Percentiles rank a stretch among this genome's conserved stretches.
Evolutionary conservation across 2,113 vertebrate species (phyloP).

Genomic region (Emydocephalus ijimae): DNA sequence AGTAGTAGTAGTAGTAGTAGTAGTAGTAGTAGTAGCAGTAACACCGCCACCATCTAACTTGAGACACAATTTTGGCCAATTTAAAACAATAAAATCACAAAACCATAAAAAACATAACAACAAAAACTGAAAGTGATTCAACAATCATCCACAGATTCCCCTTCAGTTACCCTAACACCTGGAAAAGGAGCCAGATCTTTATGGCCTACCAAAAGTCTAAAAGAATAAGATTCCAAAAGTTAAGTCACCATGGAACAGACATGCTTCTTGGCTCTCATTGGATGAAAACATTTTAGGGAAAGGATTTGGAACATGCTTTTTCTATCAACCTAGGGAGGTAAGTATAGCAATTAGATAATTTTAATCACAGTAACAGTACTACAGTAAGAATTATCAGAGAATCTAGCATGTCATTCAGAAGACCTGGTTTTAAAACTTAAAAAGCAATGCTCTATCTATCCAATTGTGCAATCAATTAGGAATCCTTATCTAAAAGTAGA

Average conservation of each 20-base stretch:
- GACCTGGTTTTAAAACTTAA: not conserved
- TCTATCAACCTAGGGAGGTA: not conserved
- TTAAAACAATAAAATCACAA: not conserved
- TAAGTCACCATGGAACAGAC: not conserved
- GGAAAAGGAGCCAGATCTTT: not conserved
- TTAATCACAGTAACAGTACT: not conserved
- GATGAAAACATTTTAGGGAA: not conserved
- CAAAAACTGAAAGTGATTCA: not conserved
- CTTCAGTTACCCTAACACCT: not conserved
- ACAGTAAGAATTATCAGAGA: not conserved
- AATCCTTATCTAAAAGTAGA: not conserved
- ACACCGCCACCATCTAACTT: not conserved
- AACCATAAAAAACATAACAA: not conserved
- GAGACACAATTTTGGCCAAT: not conserved
- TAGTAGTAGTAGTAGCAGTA: not conserved
- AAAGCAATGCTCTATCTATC: not conserved
- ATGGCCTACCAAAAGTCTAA: not conserved
- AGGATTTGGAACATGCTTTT: not conserved
- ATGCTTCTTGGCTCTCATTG: not conserved
- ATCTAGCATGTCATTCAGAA: not conserved
- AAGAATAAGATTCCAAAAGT: not conserved
- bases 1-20: not conserved
- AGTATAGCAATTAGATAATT: not conserved
- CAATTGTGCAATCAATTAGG: not conserved
- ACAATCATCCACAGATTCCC: not conserved